These are phyloP conservation scores for Bergia puertoricense DNA, from an alignment of 92 coral and sea anemone species.

Conservation along the genomic window DNA sequence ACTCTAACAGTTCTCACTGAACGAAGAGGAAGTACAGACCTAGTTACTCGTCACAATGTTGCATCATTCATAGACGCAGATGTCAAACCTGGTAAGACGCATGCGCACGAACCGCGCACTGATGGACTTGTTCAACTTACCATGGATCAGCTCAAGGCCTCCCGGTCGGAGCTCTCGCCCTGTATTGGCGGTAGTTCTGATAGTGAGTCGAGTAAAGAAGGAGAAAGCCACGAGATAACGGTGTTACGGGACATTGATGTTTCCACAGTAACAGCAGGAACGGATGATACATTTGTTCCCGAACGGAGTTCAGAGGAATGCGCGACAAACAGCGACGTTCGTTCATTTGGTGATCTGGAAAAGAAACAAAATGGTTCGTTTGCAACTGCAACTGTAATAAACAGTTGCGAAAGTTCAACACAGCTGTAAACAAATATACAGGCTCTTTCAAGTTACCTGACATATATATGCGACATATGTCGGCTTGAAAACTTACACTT, in stretches of 20 bases:
- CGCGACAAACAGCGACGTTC: not conserved
- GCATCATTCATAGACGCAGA: conserved; percentile 20
- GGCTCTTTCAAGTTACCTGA: not conserved
- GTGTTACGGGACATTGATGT: conserved; percentile 13
- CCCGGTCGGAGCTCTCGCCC: not conserved
- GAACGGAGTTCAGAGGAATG: not conserved
- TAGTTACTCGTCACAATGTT: not conserved
- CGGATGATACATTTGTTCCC: not conserved
- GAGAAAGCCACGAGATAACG: not conserved
- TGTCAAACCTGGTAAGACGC: conserved; percentile 25
- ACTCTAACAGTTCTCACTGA: conserved; percentile 65
- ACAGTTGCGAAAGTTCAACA: conserved; percentile 2
- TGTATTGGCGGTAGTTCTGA: not conserved
- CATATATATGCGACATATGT: too few relatives aligned
- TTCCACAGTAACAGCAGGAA: not conserved
- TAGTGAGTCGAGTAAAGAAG: conserved; percentile 10
- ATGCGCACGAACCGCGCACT: conserved; percentile 28
- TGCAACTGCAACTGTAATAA: not conserved
- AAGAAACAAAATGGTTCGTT: not conserved
- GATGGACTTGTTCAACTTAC: conserved; percentile 35
- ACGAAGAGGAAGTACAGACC: conserved; percentile 51
- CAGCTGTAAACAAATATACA: not conserved
- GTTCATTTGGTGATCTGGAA: not conserved
- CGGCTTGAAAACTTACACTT: too few relatives aligned
- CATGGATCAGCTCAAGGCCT: conserved; percentile 29